These are phyloP conservation scores for Pelagia noctiluca DNA, from an alignment of 30 jellyfish, hydroid and myxozoan genomes.

Conservation along the genomic window DNA sequence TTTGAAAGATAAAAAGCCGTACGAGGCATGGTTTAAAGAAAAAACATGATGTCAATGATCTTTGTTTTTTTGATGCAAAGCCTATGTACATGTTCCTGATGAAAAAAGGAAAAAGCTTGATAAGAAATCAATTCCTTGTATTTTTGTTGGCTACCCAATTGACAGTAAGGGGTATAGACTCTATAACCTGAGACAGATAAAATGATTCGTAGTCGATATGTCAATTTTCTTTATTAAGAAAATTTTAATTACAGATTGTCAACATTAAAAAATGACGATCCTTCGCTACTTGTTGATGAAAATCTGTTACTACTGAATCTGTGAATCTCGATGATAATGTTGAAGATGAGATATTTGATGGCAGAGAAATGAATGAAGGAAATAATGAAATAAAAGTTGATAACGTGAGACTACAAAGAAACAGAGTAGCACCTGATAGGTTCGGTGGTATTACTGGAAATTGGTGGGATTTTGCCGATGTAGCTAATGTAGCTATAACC, in stretches of 20 bases:
- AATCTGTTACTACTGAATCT: not conserved
- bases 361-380: not conserved
- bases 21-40: not conserved
- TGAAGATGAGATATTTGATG: not conserved
- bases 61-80: conserved; percentile 35
- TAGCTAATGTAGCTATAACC: too few relatives aligned
- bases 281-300: too few relatives aligned
- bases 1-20: conserved; percentile 32
- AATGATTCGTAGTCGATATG: not conserved
- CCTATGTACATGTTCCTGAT: conserved; percentile 41
- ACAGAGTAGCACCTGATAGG: not conserved
- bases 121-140: conserved; percentile 14
- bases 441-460: not conserved
- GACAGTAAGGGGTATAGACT: not conserved
- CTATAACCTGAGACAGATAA: not conserved
- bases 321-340: not conserved
- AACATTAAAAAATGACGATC: not conserved
- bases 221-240: not conserved
- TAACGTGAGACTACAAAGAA: not conserved
- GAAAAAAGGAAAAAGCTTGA: conserved; percentile 22
- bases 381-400: not conserved
- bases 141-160: not conserved
- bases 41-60: conserved; percentile 26
- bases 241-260: not conserved
- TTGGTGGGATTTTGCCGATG: too few relatives aligned